These are phyloP conservation scores for Coracopsis vasa DNA, from an alignment of 2,113 vertebrate species.

Conservation along the genomic window DNA sequence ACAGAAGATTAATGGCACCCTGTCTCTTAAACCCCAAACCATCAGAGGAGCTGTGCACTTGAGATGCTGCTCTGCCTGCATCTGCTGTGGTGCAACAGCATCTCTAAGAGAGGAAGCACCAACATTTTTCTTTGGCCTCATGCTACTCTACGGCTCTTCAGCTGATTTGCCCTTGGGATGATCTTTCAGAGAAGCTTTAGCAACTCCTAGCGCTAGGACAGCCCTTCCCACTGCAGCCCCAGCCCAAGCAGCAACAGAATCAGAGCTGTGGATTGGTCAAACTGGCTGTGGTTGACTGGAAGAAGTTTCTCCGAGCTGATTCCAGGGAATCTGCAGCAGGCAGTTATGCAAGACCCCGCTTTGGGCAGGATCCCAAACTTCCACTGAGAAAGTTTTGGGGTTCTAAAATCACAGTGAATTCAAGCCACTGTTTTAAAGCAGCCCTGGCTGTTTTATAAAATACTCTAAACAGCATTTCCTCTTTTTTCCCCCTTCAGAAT, in stretches of 20 bases:
- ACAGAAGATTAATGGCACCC: neutral
- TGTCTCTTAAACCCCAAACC: neutral
- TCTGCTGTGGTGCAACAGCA: neutral
- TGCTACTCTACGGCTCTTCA: accelerated
- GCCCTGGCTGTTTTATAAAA: neutral
- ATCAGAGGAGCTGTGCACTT: accelerated
- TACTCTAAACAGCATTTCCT: neutral
- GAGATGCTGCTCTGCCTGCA: neutral
- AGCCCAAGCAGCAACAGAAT: neutral
- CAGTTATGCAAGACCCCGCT: accelerated
- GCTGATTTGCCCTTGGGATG: neutral
- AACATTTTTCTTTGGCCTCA: neutral
- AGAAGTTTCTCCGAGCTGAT: neutral
- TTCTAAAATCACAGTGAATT: neutral
- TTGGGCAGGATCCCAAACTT: neutral
- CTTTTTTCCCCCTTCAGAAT: accelerated
- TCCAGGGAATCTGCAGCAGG: neutral
- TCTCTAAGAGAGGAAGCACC: neutral
- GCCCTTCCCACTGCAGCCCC: accelerated
- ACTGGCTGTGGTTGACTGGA: accelerated
- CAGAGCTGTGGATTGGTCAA: neutral
- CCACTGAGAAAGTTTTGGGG: neutral
- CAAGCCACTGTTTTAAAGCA: neutral
- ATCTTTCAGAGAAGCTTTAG: neutral
- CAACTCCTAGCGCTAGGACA: neutral